These are phyloP conservation scores for Geophilus truncorum DNA, from an alignment of 2,888 invertebrate species.

Conservation along the genomic window DNA sequence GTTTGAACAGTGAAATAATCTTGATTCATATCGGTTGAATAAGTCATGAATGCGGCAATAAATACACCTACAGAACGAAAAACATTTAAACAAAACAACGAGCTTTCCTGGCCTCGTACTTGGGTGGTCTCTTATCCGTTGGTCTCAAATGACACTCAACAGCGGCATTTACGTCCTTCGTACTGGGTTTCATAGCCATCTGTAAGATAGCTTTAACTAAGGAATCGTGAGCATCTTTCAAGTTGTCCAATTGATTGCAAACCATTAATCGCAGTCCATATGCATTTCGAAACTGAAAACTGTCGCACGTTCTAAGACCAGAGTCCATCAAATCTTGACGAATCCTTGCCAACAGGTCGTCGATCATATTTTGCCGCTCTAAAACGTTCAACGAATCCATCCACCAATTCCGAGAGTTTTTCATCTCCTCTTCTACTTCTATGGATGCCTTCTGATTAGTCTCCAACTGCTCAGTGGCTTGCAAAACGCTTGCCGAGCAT, in stretches of 20 bases:
- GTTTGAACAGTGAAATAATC: constrained; percentile 46
- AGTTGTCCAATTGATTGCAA: constrained; percentile 45
- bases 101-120: no score
- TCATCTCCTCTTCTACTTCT: neutral
- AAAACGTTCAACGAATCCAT: neutral
- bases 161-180: constrained; percentile 51
- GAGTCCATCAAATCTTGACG: neutral
- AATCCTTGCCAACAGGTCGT: constrained; percentile 23
- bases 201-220: constrained; percentile 46
- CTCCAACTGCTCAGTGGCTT: neutral
- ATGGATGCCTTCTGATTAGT: neutral
- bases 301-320: neutral
- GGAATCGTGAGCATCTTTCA: constrained; percentile 45
- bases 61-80: constrained; percentile 43
- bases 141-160: constrained; percentile 58
- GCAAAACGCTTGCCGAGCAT: constrained; percentile 39
- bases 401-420: neutral
- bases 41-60: constrained; percentile 47
- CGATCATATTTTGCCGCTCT: neutral
- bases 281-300: constrained; percentile 45
- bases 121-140: constrained; percentile 39
- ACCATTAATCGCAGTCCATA: constrained; percentile 48
- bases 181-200: constrained; percentile 44
- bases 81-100: neutral
- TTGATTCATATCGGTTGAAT: constrained; percentile 47